Percentiles rank a stretch among this genome's conserved stretches.
phyloP scores from a whole-genome alignment of 2,888 invertebrate genomes.

The Tachina grossa region DNA sequence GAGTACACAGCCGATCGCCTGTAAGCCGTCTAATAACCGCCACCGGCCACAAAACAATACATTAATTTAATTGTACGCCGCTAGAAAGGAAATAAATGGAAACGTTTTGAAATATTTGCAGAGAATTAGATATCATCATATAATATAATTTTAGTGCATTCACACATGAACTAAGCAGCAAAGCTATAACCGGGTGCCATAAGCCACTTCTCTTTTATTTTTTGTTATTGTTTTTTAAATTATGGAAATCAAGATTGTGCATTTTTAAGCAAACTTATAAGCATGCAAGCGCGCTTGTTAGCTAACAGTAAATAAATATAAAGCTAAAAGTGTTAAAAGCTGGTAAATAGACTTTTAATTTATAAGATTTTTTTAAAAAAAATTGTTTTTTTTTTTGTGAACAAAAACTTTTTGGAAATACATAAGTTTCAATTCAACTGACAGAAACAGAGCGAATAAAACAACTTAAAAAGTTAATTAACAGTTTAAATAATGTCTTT shows the following conservation, averaged over 20 bases:
- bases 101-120: too few species aligned
- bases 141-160: too few species aligned
- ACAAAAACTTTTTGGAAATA: not conserved
- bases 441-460: not conserved
- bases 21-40: too few species aligned
- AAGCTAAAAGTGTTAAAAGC: conserved; percentile 13
- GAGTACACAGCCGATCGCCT: too few species aligned
- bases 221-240: conserved; percentile 6
- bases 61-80: too few species aligned
- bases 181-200: too few species aligned
- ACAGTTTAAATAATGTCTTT: not conserved
- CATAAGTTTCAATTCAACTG: not conserved
- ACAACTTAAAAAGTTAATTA: not conserved
- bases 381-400: too few species aligned
- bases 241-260: conserved; percentile 39
- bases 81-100: too few species aligned
- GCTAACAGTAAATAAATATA: conserved; percentile 16
- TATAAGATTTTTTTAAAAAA: not conserved
- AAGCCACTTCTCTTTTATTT: too few species aligned
- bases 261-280: conserved; percentile 36
- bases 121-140: too few species aligned
- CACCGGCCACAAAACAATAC: too few species aligned
- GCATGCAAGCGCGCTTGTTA: conserved; percentile 17
- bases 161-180: too few species aligned
- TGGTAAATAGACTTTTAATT: not conserved